Base-by-base conservation (phyloP, 1,140 invertebrate genomes). In the Hermatobates lingyangjiaoensis region DNA sequence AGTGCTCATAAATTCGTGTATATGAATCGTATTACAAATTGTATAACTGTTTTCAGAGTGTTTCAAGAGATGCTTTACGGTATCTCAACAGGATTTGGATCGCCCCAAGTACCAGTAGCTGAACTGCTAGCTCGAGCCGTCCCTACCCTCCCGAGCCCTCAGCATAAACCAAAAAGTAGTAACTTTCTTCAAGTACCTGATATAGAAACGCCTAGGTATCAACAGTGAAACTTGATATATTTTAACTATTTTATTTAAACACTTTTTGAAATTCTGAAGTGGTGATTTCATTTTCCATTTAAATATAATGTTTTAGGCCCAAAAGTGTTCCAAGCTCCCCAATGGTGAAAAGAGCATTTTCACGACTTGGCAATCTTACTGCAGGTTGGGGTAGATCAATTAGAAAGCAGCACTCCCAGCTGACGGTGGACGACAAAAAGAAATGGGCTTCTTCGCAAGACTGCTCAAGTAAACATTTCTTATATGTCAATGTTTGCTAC, bases 31-130 rank as follows among this genome's bases (percentile, higher is more conserved):
- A n/a, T n/a, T n/a, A n/a, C n/a, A n/a, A n/a, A n/a, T n/a, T n/a
- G n/a, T n/a, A n/a, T n/a, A n/a, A 14, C 48, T 25, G 28, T 45
- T 47, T 60, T 25, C 58, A 75, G 77, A 57, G 79, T 81, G 15
- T 88, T 88, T 62, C 82, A 93, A 72, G 88, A 94, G 70, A 92
- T 94, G 87, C 67, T 94, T 20, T 93, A 93, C 63, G 89, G 89
- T 53, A 92, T 93, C 58, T 86, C 88, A 61, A 86, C 87, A 0
- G 87, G 87, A 34, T 91, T 91, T 62, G 87, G 88, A n/a, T 89
- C 86, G 48, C 87, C 85, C 1, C 87, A 89, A 72, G 86, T 89
- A 51, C 87, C 87, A 1, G 86, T 90, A 2, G 87, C 86, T 0
- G 86, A 92, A 64, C 68, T 91, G 45, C 68, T 90, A 44, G 81